A percentile compares a stretch with the other conserved stretches of the same genome.
phyloP scores from a whole-genome alignment of 2,797 vertebrate genomes.

The Oreochromis mossambicus region DNA sequence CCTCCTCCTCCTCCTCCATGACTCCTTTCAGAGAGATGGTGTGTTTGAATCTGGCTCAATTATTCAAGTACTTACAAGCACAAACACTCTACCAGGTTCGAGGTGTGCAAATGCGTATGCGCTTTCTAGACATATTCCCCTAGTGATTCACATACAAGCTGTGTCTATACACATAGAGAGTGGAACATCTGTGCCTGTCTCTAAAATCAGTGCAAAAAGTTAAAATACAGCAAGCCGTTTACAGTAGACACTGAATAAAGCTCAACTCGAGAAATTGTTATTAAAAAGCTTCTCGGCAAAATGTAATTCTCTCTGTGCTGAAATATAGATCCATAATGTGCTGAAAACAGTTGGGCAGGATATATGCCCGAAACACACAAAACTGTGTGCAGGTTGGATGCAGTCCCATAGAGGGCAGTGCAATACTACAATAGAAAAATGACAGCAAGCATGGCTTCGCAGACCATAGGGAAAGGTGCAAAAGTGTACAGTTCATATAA shows the following conservation, averaged over 20 bases:
- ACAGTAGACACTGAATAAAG: constrained; percentile 12
- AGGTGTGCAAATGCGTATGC: constrained; percentile 35
- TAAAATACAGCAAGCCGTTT: background rate
- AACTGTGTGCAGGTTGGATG: background rate
- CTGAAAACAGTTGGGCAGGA: constrained; percentile 15
- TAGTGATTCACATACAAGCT: constrained; percentile 35
- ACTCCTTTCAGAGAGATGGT: constrained; percentile 61
- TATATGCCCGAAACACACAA: background rate
- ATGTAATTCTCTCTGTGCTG: background rate
- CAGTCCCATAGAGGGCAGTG: constrained; percentile 66
- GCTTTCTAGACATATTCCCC: constrained; percentile 37
- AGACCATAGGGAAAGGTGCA: background rate
- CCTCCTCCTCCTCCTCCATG: constrained; percentile 61
- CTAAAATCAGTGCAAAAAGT: constrained; percentile 18
- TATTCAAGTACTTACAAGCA: constrained; percentile 91
- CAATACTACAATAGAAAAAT: constrained; percentile 43
- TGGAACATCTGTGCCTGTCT: constrained; percentile 51
- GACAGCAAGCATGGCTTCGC: background rate
- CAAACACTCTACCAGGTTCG: constrained; percentile 65
- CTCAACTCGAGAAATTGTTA: background rate
- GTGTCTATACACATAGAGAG: constrained; percentile 29
- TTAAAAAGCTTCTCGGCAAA: background rate
- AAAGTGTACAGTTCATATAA: background rate
- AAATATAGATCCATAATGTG: background rate
- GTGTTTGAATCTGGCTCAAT: constrained; percentile 84